Evolutionary conservation across 2,888 invertebrate species (phyloP).

Genomic region (Scaptomyza caliginosa): DNA sequence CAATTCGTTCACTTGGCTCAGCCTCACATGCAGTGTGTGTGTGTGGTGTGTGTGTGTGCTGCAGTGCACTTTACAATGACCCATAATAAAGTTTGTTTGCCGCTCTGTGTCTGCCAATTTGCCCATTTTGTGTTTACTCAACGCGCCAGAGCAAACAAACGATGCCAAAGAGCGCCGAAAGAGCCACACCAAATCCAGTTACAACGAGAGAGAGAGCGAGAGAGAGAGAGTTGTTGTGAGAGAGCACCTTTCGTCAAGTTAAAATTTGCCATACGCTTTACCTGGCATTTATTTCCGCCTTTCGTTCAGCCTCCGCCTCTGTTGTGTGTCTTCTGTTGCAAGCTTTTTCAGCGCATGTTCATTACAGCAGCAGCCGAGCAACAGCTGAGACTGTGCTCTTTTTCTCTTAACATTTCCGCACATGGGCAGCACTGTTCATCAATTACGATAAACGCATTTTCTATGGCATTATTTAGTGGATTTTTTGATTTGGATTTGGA

Average conservation of each 20-base stretch:
- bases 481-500: too few relatives aligned
- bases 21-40: conserved; percentile 11
- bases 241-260: conserved; percentile 61
- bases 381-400: conserved; percentile 2
- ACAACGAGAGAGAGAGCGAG: background rate
- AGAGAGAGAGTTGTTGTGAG: background rate
- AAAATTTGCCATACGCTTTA: conserved; percentile 46
- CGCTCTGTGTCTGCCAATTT: conserved; percentile 70
- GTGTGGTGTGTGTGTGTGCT: conserved; percentile 24
- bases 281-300: conserved; percentile 34
- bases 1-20: conserved; percentile 66
- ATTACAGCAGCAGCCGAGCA: conserved; percentile 20
- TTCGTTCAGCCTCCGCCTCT: conserved; percentile 12
- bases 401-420: conserved; percentile 18
- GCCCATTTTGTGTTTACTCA: conserved; percentile 63
- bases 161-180: conserved; percentile 48
- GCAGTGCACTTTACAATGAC: conserved; percentile 67
- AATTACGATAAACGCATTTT: conserved; percentile 8
- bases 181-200: conserved; percentile 3
- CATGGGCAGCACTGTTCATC: conserved; percentile 43
- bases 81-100: conserved; percentile 73
- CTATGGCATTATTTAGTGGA: conserved; percentile 20
- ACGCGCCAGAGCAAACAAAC: conserved; percentile 58
- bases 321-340: conserved; percentile 29
- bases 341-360: conserved; percentile 38